phyloP scores from a whole-genome alignment of 2,113 vertebrate species.

The Hydropotes inermis region DNA sequence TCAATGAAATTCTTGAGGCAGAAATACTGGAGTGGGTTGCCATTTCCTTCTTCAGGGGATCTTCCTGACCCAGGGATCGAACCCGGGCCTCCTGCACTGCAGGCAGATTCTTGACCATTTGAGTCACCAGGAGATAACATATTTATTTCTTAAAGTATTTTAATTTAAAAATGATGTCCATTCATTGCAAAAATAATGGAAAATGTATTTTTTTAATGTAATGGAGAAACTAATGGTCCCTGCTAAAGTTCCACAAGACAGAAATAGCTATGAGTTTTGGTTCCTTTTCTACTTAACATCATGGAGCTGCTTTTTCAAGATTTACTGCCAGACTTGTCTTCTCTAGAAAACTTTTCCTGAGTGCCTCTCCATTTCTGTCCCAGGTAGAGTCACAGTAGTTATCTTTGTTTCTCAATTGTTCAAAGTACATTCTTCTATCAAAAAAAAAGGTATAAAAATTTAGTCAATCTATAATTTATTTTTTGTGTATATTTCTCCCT shows the following conservation, averaged over 20 bases:
- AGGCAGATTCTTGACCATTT: not conserved
- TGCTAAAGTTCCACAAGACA: not conserved
- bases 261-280: not conserved
- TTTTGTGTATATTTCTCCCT: not conserved
- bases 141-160: not conserved
- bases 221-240: not conserved
- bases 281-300: not conserved
- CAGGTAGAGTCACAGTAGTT: not conserved
- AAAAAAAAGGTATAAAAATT: not conserved
- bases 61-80: not conserved
- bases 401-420: not conserved
- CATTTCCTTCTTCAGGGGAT: not conserved
- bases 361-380: not conserved
- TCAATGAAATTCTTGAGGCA: not conserved
- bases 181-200: not conserved
- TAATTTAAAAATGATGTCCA: not conserved
- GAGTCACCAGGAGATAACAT: not conserved
- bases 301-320: not conserved
- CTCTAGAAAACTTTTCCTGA: not conserved
- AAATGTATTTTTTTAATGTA: not conserved
- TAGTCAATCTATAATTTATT: not conserved
- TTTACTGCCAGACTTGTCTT: not conserved
- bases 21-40: not conserved
- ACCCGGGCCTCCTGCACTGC: not conserved
- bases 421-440: not conserved